A percentile compares a stretch with the other conserved stretches of the same genome.
phyloP scores from a whole-genome alignment of 1,140 invertebrate species.

The Mycetomoellerius zeteki region DNA sequence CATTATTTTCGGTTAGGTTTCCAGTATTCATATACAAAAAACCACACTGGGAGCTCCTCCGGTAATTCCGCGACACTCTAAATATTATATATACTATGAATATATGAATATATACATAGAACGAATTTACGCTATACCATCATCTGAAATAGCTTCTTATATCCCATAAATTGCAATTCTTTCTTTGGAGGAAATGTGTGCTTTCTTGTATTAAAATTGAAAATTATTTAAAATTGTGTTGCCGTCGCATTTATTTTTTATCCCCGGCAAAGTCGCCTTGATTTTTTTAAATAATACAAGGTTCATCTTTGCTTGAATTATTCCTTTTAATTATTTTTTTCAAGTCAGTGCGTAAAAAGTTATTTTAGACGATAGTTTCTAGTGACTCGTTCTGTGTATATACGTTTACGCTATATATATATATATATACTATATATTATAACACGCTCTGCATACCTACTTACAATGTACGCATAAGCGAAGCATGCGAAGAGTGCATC shows the following conservation, averaged over 20 bases:
- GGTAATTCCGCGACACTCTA: constrained; percentile 40
- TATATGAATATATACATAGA: constrained; percentile 29
- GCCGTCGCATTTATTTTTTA: background rate
- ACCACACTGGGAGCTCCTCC: constrained; percentile 26
- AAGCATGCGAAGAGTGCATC: constrained; percentile 76
- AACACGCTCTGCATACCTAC: constrained; percentile 63
- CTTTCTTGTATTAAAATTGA: background rate
- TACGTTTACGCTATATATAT: constrained; percentile 38
- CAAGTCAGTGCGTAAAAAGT: background rate
- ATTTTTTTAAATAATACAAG: background rate
- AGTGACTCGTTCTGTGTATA: constrained; percentile 14
- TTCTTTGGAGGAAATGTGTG: background rate
- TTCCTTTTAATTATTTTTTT: background rate
- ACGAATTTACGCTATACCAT: background rate
- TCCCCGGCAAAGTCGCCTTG: background rate
- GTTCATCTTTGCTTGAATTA: background rate
- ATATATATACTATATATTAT: constrained; percentile 70
- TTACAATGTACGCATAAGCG: constrained; percentile 72
- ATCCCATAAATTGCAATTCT: background rate
- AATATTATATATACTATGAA: constrained; percentile 50
- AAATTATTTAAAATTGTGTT: background rate
- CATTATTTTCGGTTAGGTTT: constrained; percentile 46
- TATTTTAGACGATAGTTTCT: constrained; percentile 13
- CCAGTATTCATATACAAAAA: constrained; percentile 25
- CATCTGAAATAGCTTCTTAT: constrained; percentile 5